Conservation (phyloP, 2,888 invertebrate genomes). For the Noctuana brunneofusca region DNA sequence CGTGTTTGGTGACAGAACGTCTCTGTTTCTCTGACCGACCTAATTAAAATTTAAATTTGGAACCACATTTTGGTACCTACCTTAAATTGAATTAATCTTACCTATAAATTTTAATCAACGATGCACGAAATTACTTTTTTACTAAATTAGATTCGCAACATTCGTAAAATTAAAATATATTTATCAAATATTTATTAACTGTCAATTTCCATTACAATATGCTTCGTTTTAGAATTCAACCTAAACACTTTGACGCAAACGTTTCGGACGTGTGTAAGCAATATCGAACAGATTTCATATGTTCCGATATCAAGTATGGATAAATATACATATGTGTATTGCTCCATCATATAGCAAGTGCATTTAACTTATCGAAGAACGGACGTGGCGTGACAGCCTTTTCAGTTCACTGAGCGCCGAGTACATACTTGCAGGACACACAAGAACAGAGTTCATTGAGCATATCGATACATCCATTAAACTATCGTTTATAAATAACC, state of each 20-base stretch:
- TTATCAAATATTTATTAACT: too few relatives aligned
- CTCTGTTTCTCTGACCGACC: conserved; percentile 57
- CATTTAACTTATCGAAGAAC: conserved; percentile 34
- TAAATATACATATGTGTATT: background rate
- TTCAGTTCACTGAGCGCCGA: conserved; percentile 31
- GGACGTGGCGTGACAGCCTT: conserved; percentile 32
- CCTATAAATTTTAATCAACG: background rate
- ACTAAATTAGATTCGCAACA: background rate
- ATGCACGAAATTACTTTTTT: background rate
- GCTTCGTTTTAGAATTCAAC: background rate
- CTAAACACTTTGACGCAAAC: background rate
- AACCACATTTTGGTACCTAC: conserved; percentile 44
- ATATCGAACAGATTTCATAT: conserved; percentile 5
- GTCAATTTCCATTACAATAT: too few relatives aligned
- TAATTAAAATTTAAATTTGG: conserved; percentile 73
- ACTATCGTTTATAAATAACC: conserved; percentile 24
- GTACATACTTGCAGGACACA: conserved; percentile 26
- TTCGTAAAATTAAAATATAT: too few relatives aligned
- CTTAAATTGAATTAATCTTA: background rate
- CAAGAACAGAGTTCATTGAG: conserved; percentile 31
- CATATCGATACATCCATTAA: conserved; percentile 29
- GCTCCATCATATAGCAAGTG: conserved; percentile 26
- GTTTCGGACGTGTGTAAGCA: background rate
- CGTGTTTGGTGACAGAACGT: conserved; percentile 61
- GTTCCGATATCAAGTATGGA: background rate